Conservation (phyloP, 2,797 vertebrate genomes). For the Falco peregrinus region DNA sequence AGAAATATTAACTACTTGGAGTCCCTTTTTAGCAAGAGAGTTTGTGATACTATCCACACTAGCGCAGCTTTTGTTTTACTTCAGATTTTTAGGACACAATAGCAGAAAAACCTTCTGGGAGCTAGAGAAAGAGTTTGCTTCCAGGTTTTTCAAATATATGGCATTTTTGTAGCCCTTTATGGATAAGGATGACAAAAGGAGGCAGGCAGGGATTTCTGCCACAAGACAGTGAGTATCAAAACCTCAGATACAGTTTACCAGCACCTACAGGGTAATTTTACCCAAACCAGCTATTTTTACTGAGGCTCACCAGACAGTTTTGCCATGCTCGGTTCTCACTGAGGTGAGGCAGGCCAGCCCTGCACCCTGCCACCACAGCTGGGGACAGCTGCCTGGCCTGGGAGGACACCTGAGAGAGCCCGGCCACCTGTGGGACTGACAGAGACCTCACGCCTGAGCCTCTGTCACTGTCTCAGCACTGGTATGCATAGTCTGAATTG, state of each 20-base stretch:
- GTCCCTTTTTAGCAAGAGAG: neutral
- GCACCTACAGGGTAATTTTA: neutral
- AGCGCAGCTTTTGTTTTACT: neutral
- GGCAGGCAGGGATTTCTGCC: neutral
- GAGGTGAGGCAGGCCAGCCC: neutral
- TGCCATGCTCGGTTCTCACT: fast-evolving
- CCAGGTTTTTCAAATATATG: neutral
- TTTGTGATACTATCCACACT: neutral
- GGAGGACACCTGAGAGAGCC: neutral
- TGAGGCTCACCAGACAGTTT: neutral
- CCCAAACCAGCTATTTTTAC: neutral
- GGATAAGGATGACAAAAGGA: neutral
- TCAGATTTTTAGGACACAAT: neutral
- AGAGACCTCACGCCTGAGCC: neutral
- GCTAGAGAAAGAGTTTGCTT: neutral
- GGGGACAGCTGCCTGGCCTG: neutral
- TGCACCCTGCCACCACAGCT: neutral
- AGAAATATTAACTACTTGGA: neutral
- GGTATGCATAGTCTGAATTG: fast-evolving
- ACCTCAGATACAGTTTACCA: neutral
- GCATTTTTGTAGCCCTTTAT: neutral
- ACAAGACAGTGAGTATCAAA: neutral
- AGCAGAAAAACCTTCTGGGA: neutral
- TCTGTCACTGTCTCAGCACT: fast-evolving
- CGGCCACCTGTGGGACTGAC: fast-evolving